Evolutionary conservation across 2,888 invertebrate genomes (phyloP).

Genomic region (Mimachlamys varia): DNA sequence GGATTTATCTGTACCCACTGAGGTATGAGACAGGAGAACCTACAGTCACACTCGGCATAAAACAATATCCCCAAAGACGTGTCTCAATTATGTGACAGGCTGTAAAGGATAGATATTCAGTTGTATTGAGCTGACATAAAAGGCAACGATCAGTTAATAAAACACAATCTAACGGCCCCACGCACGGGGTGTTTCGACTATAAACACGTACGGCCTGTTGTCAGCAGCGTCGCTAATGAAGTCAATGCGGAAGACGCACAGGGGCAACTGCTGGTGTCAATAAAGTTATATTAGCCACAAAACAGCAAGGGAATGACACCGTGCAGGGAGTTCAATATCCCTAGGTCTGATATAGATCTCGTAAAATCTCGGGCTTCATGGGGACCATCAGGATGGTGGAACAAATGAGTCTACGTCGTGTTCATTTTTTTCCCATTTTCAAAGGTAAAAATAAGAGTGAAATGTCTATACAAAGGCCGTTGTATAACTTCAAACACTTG

Average conservation of each 20-base stretch:
- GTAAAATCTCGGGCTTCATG: not conserved
- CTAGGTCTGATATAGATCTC: not conserved
- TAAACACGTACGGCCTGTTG: not conserved
- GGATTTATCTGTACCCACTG: not conserved
- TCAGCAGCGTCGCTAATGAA: not conserved
- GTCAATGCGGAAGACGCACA: not conserved
- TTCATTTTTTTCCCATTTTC: not conserved
- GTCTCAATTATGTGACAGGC: not conserved
- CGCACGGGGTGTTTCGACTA: not conserved
- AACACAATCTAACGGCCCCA: not conserved
- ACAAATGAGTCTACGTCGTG: not conserved
- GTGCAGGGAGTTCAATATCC: not conserved
- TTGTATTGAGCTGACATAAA: not conserved
- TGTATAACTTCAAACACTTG: too few species aligned
- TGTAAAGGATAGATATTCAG: not conserved
- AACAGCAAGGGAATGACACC: not conserved
- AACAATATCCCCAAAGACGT: not conserved
- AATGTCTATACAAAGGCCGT: too few species aligned
- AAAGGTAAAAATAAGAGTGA: not conserved
- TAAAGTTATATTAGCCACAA: not conserved
- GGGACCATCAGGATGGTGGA: not conserved
- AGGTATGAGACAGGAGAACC: not conserved
- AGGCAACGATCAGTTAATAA: not conserved
- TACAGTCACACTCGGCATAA: not conserved
- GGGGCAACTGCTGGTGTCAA: not conserved